These are phyloP conservation scores for Anneissia japonica DNA, from an alignment of 35 echinoderm and acorn worm genomes.

Conservation along the genomic window DNA sequence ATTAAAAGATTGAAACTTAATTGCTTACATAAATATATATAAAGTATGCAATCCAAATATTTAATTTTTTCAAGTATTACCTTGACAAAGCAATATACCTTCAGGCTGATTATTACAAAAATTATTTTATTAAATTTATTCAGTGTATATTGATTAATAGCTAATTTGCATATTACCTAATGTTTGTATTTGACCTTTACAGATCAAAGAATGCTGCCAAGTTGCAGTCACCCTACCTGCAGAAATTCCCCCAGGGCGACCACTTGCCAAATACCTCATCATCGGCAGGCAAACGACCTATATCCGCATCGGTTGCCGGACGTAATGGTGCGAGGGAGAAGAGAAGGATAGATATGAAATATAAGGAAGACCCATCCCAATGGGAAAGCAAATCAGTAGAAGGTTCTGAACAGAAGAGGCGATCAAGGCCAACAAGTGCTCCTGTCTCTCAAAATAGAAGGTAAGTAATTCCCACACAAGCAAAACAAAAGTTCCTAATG, in stretches of 20 bases:
- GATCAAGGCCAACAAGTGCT: slow-evolving; percentile 69
- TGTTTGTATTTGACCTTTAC: background rate
- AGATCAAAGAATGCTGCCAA: slow-evolving; percentile 50
- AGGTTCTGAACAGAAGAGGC: slow-evolving; percentile 45
- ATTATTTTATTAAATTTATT: too few species aligned
- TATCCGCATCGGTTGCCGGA: slow-evolving; percentile 30
- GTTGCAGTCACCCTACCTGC: slow-evolving; percentile 67
- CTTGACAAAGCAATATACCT: too few species aligned
- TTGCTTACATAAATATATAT: too few species aligned
- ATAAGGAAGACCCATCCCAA: slow-evolving; percentile 42
- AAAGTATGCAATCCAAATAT: too few species aligned
- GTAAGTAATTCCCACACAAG: background rate
- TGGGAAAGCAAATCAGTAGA: background rate
- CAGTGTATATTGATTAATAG: too few species aligned
- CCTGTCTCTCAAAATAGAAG: slow-evolving; percentile 63
- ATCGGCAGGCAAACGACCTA: slow-evolving; percentile 27
- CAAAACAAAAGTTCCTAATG: background rate
- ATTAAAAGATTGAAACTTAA: too few species aligned
- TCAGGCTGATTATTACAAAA: too few species aligned
- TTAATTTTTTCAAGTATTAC: too few species aligned
- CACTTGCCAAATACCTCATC: background rate
- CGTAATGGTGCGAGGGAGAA: slow-evolving; percentile 35
- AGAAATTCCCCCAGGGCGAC: slow-evolving; percentile 53
- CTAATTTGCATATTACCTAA: too few species aligned
- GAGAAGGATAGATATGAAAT: slow-evolving; percentile 68